Evolutionary conservation across 2,888 invertebrate genomes (phyloP).

Genomic region (Spodoptera littoralis): DNA sequence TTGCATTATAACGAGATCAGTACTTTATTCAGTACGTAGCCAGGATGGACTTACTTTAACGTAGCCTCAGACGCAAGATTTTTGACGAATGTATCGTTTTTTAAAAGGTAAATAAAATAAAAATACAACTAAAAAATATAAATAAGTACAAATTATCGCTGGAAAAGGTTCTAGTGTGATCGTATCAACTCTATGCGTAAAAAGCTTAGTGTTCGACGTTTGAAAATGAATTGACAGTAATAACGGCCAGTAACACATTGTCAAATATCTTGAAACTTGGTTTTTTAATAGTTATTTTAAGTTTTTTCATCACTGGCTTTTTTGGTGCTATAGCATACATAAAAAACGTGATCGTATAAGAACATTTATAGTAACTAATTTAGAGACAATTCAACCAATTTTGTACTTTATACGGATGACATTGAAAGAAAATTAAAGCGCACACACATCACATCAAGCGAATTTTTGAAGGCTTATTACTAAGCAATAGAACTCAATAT

Average conservation of each 20-base stretch:
- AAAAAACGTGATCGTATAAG: constrained; percentile 39
- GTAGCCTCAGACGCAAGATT: constrained; percentile 6
- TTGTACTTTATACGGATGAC: no score
- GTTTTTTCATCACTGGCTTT: constrained; percentile 33
- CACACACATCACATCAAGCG: no score
- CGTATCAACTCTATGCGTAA: no score
- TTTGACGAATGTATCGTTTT: constrained; percentile 26
- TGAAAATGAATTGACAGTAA: background rate
- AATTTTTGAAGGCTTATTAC: no score
- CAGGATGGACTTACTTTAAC: constrained; percentile 12
- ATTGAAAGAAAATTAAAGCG: no score
- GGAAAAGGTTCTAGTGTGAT: no score
- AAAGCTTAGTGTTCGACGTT: no score
- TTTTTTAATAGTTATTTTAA: background rate
- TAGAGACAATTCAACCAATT: no score
- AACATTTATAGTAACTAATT: background rate
- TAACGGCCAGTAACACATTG: constrained; percentile 14
- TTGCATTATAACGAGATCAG: constrained; percentile 45
- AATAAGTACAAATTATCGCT: no score
- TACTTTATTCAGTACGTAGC: constrained; percentile 34
- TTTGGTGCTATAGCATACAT: constrained; percentile 32
- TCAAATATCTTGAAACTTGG: constrained; percentile 11
- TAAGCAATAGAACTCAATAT: no score
- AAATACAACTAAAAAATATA: no score
- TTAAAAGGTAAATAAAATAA: background rate